Evolutionary conservation across 37 sponge, comb jelly and placozoan genomes (phyloP), one percentile per base, ranked within the genome.

Genomic region (Eunapius fragilis): DNA sequence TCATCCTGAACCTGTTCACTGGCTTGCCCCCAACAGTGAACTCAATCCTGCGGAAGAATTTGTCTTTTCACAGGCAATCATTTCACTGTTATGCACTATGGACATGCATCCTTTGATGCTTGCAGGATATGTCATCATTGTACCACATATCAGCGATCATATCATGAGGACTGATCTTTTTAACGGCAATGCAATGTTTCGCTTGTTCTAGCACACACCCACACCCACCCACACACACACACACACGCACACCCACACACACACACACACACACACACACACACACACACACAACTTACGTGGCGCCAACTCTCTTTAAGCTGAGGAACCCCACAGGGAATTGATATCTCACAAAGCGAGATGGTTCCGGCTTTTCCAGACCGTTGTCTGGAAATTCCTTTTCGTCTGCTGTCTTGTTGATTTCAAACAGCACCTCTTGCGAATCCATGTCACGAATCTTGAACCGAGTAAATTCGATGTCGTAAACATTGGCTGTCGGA

Each of bases 1-100:
- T 90, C 99, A 99, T 99, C 37, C 96, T 86, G 83, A 99, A 93
- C 26, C 85, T 82, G 68, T 93, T 87, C 23, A 99, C 88, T 38
- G 89, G 82, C 35, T 90, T 88, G 30, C 88, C 96, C 14, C 97
- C 97, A n/a, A 99, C 92, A 22, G 85, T 87, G 77, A 99, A 99
- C 83, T 99, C 96, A 22, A 99, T 83, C 85, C 98, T 99, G 69
- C 68, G 80, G 26, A 71, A 6, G 26, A 28, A 41, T 36, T 58
- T 58, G 17, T 9, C 36, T 30, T 38, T 78, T 37, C 31, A 10
- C 28, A 38, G 22, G 47, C n/a, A n/a, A n/a, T n/a, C n/a, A n/a
- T n/a, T n/a, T 6, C 41, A 41, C 41, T 41, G 41, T 41, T 41
- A 41, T 41, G 41, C 41, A 41, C 6, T 3, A 6, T 41, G 41